Conservation (phyloP, 2,113 vertebrate genomes). For the Chiloscyllium plagiosum region DNA sequence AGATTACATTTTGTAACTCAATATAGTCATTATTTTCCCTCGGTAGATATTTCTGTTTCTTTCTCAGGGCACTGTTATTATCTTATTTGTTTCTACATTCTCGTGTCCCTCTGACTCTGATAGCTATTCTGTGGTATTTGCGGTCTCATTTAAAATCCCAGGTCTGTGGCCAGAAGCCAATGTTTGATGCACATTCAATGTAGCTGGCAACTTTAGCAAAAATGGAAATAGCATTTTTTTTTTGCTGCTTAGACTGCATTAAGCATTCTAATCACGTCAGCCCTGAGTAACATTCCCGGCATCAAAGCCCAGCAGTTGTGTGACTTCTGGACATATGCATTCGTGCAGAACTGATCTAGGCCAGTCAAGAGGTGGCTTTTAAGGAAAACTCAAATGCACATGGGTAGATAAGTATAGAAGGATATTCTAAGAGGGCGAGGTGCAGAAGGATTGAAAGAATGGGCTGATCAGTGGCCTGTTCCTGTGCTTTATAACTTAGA, state of each 20-base stretch:
- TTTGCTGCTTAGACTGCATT: not conserved
- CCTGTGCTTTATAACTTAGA: too few relatives aligned
- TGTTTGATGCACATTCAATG: not conserved
- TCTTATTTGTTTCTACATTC: not conserved
- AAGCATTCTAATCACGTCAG: not conserved
- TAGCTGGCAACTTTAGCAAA: not conserved
- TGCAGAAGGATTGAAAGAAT: not conserved
- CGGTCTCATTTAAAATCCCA: not conserved
- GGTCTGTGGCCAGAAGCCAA: not conserved
- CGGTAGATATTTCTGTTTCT: not conserved
- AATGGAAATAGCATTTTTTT: not conserved
- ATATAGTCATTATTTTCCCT: not conserved
- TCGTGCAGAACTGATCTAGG: not conserved
- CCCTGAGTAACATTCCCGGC: not conserved
- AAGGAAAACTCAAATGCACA: not conserved
- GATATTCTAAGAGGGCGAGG: not conserved
- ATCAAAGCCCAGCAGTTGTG: not conserved
- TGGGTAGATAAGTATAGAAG: too few relatives aligned
- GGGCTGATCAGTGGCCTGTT: not conserved
- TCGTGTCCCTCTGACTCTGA: not conserved
- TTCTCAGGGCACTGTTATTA: not conserved
- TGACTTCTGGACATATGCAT: not conserved
- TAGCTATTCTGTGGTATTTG: not conserved
- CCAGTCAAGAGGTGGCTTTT: not conserved
- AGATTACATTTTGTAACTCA: not conserved